Percentiles rank a stretch among this genome's conserved stretches.
phyloP scores from a whole-genome alignment of 2,113 vertebrate species.

The Oreochromis spilurus region DNA sequence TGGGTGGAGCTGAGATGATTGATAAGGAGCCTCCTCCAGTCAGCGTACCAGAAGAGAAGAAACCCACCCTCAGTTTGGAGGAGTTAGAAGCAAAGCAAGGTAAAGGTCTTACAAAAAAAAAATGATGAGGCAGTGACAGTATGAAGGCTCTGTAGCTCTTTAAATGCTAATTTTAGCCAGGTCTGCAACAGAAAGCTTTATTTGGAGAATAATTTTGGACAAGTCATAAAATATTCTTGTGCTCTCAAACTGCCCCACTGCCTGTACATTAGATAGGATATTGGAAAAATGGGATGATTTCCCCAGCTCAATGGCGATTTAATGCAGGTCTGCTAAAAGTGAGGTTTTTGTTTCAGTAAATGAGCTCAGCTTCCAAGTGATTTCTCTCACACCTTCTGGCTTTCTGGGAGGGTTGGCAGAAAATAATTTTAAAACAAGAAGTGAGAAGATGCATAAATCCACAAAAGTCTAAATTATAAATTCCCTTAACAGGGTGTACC shows the following conservation, averaged over 20 bases:
- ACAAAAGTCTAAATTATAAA: slow-evolving; percentile 19
- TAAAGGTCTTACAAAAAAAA: slow-evolving; percentile 37
- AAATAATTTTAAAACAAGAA: not conserved
- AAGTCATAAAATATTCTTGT: not conserved
- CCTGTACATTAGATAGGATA: not conserved
- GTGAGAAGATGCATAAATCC: slow-evolving; percentile 1
- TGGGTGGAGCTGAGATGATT: slow-evolving; percentile 42
- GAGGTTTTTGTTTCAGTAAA: not conserved
- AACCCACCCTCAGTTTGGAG: slow-evolving; percentile 84
- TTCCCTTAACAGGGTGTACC: not conserved
- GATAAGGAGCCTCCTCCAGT: slow-evolving; percentile 61
- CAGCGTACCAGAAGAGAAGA: slow-evolving; percentile 81
- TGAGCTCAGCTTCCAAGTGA: not conserved
- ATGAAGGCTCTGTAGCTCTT: not conserved
- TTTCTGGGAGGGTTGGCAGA: not conserved
- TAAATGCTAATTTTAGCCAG: not conserved
- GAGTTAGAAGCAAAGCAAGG: slow-evolving; percentile 97
- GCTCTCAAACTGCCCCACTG: not conserved
- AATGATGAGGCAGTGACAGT: not conserved
- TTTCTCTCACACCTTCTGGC: not conserved
- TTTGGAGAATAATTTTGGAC: not conserved
- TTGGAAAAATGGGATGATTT: not conserved
- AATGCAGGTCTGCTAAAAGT: not conserved
- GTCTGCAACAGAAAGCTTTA: not conserved
- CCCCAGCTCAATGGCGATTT: not conserved